Evolutionary conservation across 2,888 invertebrate genomes (phyloP), one percentile per base, ranked within the genome.

Genomic region (Himalopsyche anomala): DNA sequence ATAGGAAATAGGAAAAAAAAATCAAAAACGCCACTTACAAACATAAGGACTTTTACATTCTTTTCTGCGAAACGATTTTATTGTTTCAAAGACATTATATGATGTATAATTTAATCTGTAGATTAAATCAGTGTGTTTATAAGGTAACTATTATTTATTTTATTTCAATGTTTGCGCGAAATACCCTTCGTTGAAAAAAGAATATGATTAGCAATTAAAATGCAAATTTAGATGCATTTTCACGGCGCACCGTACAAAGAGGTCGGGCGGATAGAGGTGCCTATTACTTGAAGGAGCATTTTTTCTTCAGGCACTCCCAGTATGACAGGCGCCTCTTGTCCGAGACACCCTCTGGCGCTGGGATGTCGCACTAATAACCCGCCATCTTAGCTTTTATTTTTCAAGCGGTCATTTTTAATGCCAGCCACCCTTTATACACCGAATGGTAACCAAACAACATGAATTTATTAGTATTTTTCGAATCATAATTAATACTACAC

Each of bases 331-430:
- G 56, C 81, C 81, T 45, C 81, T 81, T 81, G 81, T 45, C 81
- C 81, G 81, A 45, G 38, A 81, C 12, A 4, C 40, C 74, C 82
- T 51, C 81, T 54, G 19, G 74, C n/a, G 19, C 51, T 51, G 84
- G 38, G 38, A 80, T 42, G 80, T 55, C 62, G 87, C 84, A 40
- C 82, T 88, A 87, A 87, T 84, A 85, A 84, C 81, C 83, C 85
- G 82, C 36, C 79, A 62, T 36, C 81, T 56, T 80, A 45, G 45
- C 42, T 82, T 84, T 45, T 81, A 85, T 84, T 85, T 82, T 85
- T 51, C 83, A 84, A 81, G 84, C 74, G 88, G 87, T 87, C 88
- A 88, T 87, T 87, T 88, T 85, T 85, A 87, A 88, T 87, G 80
- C 86, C 81, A 62, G 62, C 19, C 62, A 62, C 62, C 45, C 62